phyloP scores from a whole-genome alignment of 2,797 vertebrate species.

The Zalophus californianus region DNA sequence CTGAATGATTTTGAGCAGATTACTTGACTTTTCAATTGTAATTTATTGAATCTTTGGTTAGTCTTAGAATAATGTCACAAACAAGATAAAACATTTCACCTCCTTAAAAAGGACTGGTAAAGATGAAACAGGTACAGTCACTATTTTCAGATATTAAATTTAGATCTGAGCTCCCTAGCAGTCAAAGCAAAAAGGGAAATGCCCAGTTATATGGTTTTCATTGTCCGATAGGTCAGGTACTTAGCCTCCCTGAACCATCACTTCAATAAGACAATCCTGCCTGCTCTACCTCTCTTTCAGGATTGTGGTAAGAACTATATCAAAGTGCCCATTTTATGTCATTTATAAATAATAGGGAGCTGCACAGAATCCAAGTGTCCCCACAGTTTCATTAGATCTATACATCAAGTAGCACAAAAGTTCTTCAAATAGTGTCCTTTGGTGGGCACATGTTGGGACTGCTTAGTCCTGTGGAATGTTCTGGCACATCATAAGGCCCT shows the following conservation, averaged over 20 bases:
- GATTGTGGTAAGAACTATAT: background rate
- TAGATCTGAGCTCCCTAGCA: constrained; percentile 52
- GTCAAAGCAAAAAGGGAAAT: constrained; percentile 13
- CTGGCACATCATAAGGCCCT: too few species aligned
- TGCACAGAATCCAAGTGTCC: background rate
- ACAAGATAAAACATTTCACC: background rate
- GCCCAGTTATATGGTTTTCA: background rate
- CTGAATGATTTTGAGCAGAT: background rate
- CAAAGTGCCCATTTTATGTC: background rate
- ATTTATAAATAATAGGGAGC: background rate
- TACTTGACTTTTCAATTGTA: constrained; percentile 22
- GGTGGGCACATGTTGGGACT: background rate
- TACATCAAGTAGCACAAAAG: background rate
- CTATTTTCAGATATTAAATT: background rate
- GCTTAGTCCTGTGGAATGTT: background rate
- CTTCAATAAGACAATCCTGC: constrained; percentile 6
- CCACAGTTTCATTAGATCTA: background rate
- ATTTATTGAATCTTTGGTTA: background rate
- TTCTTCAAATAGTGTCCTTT: background rate
- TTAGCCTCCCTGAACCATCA: background rate
- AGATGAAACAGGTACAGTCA: background rate
- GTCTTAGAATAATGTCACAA: background rate
- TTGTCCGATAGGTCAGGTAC: background rate
- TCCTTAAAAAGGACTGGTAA: background rate
- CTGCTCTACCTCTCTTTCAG: background rate